Conservation (phyloP, 1,140 invertebrate genomes). For the Rhyacophila brunnea region DNA sequence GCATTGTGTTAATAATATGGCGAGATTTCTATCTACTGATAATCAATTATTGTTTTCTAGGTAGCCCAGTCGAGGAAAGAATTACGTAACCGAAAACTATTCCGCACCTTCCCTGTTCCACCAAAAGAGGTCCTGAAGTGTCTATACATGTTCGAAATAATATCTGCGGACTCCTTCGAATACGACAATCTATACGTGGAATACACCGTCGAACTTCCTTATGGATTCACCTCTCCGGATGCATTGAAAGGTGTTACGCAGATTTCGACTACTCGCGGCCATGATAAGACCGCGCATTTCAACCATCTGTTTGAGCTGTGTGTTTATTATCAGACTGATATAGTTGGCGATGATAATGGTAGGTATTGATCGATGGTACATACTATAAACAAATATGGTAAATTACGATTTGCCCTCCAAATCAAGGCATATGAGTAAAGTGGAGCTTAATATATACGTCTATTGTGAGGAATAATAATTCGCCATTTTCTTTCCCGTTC, state of each 20-base stretch:
- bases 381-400: too few relatives aligned
- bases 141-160: conserved; percentile 43
- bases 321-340: conserved; percentile 19
- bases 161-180: conserved; percentile 43
- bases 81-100: conserved; percentile 32
- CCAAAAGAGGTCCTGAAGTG: conserved; percentile 38
- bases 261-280: conserved; percentile 39
- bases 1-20: too few relatives aligned
- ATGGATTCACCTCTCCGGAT: conserved; percentile 15
- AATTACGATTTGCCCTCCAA: too few relatives aligned
- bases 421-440: too few relatives aligned
- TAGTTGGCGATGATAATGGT: conserved; percentile 3
- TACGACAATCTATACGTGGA: conserved; percentile 48
- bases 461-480: too few relatives aligned
- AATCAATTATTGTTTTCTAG: conserved; percentile 19
- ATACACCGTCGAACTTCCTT: conserved; percentile 44
- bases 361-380: too few relatives aligned
- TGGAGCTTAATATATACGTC: too few relatives aligned
- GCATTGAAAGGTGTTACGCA: conserved; percentile 16
- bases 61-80: conserved; percentile 13
- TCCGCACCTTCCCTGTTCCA: conserved; percentile 40
- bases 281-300: conserved; percentile 22
- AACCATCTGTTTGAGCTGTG: conserved; percentile 27
- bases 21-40: too few relatives aligned
- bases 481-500: too few relatives aligned